Conservation (phyloP, 2,113 vertebrate species). For the Passer domesticus region DNA sequence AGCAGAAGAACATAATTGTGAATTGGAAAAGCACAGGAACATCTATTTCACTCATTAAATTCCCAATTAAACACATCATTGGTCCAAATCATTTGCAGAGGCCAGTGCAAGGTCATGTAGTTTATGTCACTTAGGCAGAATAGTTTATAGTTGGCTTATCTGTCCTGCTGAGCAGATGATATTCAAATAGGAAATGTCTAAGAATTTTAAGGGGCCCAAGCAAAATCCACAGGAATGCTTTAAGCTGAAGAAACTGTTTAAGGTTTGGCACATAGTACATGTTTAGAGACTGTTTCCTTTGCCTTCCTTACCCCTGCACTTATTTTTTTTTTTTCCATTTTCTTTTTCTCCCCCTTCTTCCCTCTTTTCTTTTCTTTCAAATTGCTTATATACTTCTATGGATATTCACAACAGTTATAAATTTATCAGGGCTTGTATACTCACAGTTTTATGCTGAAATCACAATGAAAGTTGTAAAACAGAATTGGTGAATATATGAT, state of each 20-base stretch:
- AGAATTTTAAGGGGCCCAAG: neutral
- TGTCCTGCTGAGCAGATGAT: neutral
- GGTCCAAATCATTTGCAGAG: conserved; percentile 8
- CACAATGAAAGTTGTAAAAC: neutral
- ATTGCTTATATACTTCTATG: neutral
- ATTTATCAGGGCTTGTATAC: neutral
- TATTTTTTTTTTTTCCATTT: fast-evolving
- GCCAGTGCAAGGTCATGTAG: neutral
- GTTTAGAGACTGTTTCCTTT: neutral
- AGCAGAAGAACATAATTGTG: neutral
- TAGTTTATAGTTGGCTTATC: neutral
- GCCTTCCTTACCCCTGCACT: too few relatives aligned
- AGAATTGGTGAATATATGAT: neutral
- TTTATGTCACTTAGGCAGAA: conserved; percentile 6
- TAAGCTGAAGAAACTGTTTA: neutral
- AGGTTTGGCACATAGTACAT: neutral
- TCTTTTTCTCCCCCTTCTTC: neutral
- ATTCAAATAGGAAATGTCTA: neutral
- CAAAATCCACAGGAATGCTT: neutral
- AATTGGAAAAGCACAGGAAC: neutral
- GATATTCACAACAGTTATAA: neutral
- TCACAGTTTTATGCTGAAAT: neutral
- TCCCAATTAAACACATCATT: conserved; percentile 30
- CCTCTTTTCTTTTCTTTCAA: neutral
- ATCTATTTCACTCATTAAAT: neutral